Evolutionary conservation across 2,113 vertebrate species (phyloP).

Genomic region (Phocoena phocoena): DNA sequence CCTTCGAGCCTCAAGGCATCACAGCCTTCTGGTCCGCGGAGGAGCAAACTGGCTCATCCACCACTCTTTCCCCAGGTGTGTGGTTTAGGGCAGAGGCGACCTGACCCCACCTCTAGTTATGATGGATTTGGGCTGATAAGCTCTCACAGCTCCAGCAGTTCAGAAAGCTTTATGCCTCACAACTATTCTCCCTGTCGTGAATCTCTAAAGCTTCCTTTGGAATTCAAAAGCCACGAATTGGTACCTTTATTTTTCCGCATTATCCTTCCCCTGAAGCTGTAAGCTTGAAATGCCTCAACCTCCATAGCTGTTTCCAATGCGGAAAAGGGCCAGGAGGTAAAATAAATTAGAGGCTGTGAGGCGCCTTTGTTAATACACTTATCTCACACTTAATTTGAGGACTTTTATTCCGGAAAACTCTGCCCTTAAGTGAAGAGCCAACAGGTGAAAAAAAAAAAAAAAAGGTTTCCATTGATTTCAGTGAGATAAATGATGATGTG

Average conservation of each 20-base stretch:
- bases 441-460: too few species aligned
- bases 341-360: background rate
- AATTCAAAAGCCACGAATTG: background rate
- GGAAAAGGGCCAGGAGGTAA: background rate
- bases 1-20: accelerated
- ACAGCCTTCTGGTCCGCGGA: too few species aligned
- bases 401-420: background rate
- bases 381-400: background rate
- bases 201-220: background rate
- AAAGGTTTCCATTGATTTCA: background rate
- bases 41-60: background rate
- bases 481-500: background rate
- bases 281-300: background rate
- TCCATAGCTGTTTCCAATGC: background rate
- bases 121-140: background rate
- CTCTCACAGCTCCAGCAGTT: too few species aligned
- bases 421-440: background rate
- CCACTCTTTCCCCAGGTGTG: background rate
- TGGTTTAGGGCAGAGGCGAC: background rate
- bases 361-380: background rate
- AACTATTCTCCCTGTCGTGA: background rate
- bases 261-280: background rate
- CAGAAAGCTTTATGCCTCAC: background rate
- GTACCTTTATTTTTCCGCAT: background rate
- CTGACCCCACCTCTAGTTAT: background rate